phyloP scores from a whole-genome alignment of 2,888 invertebrate genomes.

The Netelia melanura region DNA sequence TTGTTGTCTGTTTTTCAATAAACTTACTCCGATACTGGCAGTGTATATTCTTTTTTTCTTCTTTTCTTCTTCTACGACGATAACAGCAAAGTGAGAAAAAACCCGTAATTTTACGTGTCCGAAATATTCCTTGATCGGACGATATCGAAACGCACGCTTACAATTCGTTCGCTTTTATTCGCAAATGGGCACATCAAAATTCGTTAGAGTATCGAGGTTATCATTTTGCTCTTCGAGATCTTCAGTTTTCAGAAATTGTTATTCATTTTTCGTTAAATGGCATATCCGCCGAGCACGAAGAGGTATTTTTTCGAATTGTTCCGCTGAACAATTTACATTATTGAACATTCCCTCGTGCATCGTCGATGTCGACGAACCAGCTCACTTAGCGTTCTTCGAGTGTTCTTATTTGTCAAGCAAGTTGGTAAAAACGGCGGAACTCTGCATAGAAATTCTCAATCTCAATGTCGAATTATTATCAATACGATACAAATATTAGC shows the following conservation, averaged over 20 bases:
- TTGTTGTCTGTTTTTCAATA: slow-evolving; percentile 7
- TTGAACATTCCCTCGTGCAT: no score
- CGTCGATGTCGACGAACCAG: no score
- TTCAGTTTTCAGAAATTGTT: neutral
- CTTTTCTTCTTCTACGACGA: slow-evolving; percentile 32
- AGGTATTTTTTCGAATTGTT: neutral
- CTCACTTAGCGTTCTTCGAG: no score
- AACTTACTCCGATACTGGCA: slow-evolving; percentile 57
- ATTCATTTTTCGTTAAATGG: neutral
- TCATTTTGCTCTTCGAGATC: neutral
- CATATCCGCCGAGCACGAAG: neutral
- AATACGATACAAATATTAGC: neutral
- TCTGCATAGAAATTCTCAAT: neutral
- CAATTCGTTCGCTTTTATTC: neutral
- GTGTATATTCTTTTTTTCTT: slow-evolving; percentile 18
- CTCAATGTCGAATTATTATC: neutral
- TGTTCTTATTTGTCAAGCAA: no score
- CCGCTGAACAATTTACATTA: no score
- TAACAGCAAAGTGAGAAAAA: slow-evolving; percentile 45
- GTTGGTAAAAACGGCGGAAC: neutral
- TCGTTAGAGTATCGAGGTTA: neutral
- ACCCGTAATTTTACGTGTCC: slow-evolving; percentile 38
- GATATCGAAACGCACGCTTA: neutral
- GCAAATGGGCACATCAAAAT: neutral
- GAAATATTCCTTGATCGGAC: slow-evolving; percentile 16